These are phyloP conservation scores for Drosophila obscura DNA, from an alignment of 1,140 invertebrate genomes.

Conservation along the genomic window DNA sequence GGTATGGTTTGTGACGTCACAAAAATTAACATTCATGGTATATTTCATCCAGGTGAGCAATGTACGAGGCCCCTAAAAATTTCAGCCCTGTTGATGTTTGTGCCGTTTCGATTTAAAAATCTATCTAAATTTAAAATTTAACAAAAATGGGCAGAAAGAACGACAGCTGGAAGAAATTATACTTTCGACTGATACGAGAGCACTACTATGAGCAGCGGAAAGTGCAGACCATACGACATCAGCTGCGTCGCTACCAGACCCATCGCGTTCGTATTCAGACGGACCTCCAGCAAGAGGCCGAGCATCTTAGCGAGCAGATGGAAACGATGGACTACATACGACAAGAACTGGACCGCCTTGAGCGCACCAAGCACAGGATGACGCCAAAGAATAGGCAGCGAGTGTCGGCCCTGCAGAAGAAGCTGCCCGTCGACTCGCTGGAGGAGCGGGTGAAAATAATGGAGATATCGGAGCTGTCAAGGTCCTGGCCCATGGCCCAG, in stretches of 20 bases:
- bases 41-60: too few relatives aligned
- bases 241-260: slow-evolving; percentile 2
- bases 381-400: slow-evolving; percentile 1
- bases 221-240: slow-evolving; percentile 2
- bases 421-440: slow-evolving; percentile 14
- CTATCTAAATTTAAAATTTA: slow-evolving; percentile 13
- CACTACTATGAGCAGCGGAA: slow-evolving; percentile 13
- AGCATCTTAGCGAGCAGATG: background rate
- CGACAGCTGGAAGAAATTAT: slow-evolving; percentile 18
- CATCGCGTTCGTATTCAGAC: background rate
- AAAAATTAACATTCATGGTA: too few relatives aligned
- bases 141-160: background rate
- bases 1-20: too few relatives aligned
- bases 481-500: too few relatives aligned
- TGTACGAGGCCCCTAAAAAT: too few relatives aligned
- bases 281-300: slow-evolving; percentile 5
- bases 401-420: background rate
- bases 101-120: slow-evolving; percentile 1
- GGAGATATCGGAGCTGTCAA: slow-evolving; percentile 24
- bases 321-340: background rate
- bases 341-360: background rate
- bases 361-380: background rate
- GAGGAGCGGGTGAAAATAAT: slow-evolving; percentile 33
- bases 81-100: too few relatives aligned
- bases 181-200: slow-evolving; percentile 7